A percentile compares a stretch with the other conserved stretches of the same genome.
These are phyloP conservation scores for Polylopha cassiicola DNA, from an alignment of 2,888 invertebrate genomes.

Conservation along the genomic window DNA sequence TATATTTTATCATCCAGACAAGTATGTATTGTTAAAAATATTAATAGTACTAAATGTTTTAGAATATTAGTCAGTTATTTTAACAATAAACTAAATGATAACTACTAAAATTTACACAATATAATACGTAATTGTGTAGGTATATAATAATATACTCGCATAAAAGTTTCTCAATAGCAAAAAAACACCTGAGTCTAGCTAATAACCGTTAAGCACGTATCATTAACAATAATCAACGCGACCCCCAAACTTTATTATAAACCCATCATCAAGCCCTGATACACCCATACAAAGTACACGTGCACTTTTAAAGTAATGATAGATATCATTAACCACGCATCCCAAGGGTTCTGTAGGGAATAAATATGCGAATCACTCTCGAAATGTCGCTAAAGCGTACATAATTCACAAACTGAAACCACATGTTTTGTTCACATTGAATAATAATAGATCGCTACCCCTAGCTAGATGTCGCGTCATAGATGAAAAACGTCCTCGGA, in stretches of 20 bases:
- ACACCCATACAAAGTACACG: constrained; percentile 46
- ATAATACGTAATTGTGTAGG: too few relatives aligned
- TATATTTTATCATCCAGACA: too few relatives aligned
- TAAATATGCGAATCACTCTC: constrained; percentile 67
- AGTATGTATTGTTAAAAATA: too few relatives aligned
- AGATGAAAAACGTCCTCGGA: constrained; percentile 31
- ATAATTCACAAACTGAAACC: constrained; percentile 57
- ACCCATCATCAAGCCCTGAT: constrained; percentile 21
- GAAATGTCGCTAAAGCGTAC: constrained; percentile 67
- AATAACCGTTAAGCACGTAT: constrained; percentile 15
- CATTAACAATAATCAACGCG: constrained; percentile 21
- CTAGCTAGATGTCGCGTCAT: constrained; percentile 29
- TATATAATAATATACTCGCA: too few relatives aligned
- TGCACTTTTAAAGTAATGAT: constrained; percentile 51
- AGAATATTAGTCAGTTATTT: too few relatives aligned
- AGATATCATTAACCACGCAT: constrained; percentile 50
- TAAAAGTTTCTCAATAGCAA: too few relatives aligned
- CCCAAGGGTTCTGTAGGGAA: constrained; percentile 41
- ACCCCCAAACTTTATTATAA: constrained; percentile 15
- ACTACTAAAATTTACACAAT: too few relatives aligned
- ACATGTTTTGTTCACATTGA: constrained; percentile 72
- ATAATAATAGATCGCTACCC: constrained; percentile 52
- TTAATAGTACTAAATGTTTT: too few relatives aligned
- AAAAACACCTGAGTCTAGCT: constrained; percentile 6
- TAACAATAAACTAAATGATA: too few relatives aligned